Conservation (phyloP, 2,888 invertebrate species). For the Plagiodera versicolora region DNA sequence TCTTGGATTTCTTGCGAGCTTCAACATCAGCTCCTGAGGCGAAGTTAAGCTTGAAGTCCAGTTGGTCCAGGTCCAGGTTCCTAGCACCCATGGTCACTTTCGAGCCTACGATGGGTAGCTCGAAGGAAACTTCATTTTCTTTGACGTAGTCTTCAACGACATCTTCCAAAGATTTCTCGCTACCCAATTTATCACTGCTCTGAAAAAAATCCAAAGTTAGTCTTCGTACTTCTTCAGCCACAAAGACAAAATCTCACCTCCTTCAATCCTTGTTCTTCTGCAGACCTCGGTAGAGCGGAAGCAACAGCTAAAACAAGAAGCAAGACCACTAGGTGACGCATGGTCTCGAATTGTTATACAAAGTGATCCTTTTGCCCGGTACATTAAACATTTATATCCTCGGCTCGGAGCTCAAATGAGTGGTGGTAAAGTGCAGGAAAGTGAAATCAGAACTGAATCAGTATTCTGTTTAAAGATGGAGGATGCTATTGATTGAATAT, state of each 20-base stretch:
- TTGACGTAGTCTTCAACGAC: constrained; percentile 70
- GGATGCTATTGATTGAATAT: constrained; percentile 17
- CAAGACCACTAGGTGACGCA: constrained; percentile 2
- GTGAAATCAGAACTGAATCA: constrained; percentile 13
- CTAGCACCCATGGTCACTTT: constrained; percentile 75
- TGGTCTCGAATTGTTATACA: neutral
- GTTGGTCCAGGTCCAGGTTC: constrained; percentile 73
- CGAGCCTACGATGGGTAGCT: constrained; percentile 70
- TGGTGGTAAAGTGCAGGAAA: constrained; percentile 14
- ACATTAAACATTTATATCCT: constrained; percentile 16
- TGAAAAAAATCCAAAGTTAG: neutral
- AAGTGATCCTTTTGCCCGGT: constrained; percentile 1
- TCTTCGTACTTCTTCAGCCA: neutral
- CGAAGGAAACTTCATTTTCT: constrained; percentile 75
- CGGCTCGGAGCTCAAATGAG: neutral
- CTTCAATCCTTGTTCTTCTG: neutral
- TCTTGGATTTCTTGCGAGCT: constrained; percentile 58
- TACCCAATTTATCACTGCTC: neutral
- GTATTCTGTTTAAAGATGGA: constrained; percentile 14
- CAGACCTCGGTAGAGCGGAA: neutral
- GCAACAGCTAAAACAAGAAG: neutral
- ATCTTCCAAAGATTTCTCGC: constrained; percentile 63
- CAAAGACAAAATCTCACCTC: neutral
- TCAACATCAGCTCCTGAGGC: constrained; percentile 50
- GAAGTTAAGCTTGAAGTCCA: constrained; percentile 71